Base-by-base conservation (phyloP, 2,797 vertebrate genomes). In the Oreochromis mossambicus region DNA sequence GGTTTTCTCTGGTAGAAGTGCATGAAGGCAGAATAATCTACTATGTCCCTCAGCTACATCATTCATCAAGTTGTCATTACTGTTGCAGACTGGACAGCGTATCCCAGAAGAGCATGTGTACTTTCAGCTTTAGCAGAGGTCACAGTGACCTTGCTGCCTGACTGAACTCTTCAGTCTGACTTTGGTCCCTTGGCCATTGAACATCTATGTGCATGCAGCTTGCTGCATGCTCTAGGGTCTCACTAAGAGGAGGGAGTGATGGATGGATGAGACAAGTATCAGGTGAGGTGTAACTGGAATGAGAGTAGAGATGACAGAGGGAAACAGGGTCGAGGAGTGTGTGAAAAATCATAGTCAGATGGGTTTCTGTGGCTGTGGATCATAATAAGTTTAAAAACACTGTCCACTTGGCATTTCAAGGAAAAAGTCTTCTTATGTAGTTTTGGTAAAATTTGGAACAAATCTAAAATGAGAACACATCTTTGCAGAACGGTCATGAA, bases 121-220 rank as follows among this genome's bases (percentile, higher is more conserved):
- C 90, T 90, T 92, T 81, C 83, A 87, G 73, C 77, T 93, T 88
- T 70, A 68, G 78, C 73, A 81, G 83, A 92, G 93, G 94, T 94
- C 91, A 92, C n/a, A 63, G 76, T 89, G 93, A 93, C 94, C 93
- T 94, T 93, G 83, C 78, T 7, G 84, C 87, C 50, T 88, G 90
- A 89, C 82, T 91, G 84, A 90, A 91, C 81, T 73, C 86, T 63
- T 52, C 14, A 29, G 55, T 75, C 54, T 21, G 68, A 75, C 46
- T 81, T 77, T 46, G 78, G 77, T 91, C 77, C 58, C 80, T 86
- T 52, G 58, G 54, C 56, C 66, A 21, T 58, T 43, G 46, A 90
- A 78, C 87, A 88, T 88, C 79, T 76, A 38, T 80, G 26, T 77
- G 58, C 41, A 41, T 66, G 41, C 77, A 56, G 80, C 19, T 8